phyloP scores from a whole-genome alignment of 2,888 invertebrate genomes.

The Drosophila nigricruria region DNA sequence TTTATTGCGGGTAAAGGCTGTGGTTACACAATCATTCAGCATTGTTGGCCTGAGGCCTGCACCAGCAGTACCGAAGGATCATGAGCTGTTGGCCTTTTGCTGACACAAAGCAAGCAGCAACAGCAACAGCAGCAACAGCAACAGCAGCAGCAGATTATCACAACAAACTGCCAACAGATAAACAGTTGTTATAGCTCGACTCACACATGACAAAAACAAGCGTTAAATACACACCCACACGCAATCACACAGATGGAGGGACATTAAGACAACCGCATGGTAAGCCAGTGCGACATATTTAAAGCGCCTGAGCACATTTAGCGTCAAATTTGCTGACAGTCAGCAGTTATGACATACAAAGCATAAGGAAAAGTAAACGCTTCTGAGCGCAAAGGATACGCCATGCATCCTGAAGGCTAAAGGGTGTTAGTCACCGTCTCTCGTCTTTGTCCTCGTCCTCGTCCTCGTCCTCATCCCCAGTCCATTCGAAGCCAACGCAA shows the following conservation, averaged over 20 bases:
- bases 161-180: constrained; percentile 52
- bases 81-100: constrained; percentile 38
- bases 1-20: constrained; percentile 30
- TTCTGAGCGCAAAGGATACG: constrained; percentile 48
- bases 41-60: constrained; percentile 25
- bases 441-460: not conserved
- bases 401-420: constrained; percentile 34
- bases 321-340: constrained; percentile 73
- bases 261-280: constrained; percentile 26
- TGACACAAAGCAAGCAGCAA: constrained; percentile 32
- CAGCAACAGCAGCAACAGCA: constrained; percentile 36
- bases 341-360: constrained; percentile 65
- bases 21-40: constrained; percentile 21
- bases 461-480: not conserved
- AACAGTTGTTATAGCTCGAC: constrained; percentile 53
- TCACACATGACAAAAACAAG: constrained; percentile 46
- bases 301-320: constrained; percentile 70
- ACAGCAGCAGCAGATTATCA: constrained; percentile 56
- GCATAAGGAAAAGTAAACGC: constrained; percentile 59
- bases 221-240: constrained; percentile 33
- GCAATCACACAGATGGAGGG: constrained; percentile 9
- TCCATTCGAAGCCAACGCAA: not conserved
- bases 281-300: constrained; percentile 61
- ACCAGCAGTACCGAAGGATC: constrained; percentile 18
- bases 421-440: not conserved